phyloP scores from a whole-genome alignment of 1,140 invertebrate species.

The Gonatopus flavifemur region DNA sequence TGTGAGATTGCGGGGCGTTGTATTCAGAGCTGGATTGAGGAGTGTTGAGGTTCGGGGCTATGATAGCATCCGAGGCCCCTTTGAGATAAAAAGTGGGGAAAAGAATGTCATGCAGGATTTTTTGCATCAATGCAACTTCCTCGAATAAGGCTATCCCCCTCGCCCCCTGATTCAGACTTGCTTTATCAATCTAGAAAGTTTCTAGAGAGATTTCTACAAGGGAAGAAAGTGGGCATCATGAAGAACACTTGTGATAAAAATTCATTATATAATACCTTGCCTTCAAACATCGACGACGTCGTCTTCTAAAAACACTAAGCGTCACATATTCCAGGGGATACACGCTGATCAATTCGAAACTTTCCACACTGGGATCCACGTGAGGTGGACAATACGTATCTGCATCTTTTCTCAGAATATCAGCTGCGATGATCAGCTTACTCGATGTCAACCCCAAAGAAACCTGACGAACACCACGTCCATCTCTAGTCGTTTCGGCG shows the following conservation, averaged over 20 bases:
- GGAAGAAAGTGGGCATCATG: not conserved
- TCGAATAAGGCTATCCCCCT: too few species aligned
- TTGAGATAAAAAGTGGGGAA: too few species aligned
- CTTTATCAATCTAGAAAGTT: too few species aligned
- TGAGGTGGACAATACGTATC: slow-evolving; percentile 40
- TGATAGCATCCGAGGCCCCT: too few species aligned
- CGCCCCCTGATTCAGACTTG: too few species aligned
- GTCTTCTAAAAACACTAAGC: slow-evolving; percentile 61
- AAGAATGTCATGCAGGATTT: too few species aligned
- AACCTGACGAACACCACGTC: slow-evolving; percentile 61
- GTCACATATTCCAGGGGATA: slow-evolving; percentile 62
- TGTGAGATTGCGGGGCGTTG: too few species aligned
- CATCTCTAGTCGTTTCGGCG: slow-evolving; percentile 63
- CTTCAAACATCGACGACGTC: slow-evolving; percentile 60
- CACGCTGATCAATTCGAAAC: slow-evolving; percentile 61
- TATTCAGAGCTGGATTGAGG: too few species aligned
- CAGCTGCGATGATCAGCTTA: slow-evolving; percentile 61
- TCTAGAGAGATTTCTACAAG: too few species aligned
- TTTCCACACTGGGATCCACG: slow-evolving; percentile 61
- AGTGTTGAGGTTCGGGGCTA: too few species aligned
- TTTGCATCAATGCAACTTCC: too few species aligned
- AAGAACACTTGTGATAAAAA: not conserved
- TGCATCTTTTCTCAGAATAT: slow-evolving; percentile 47
- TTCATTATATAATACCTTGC: slow-evolving; percentile 51
- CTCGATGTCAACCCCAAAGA: slow-evolving; percentile 62